Percentiles rank a stretch among this genome's conserved stretches.
These are phyloP conservation scores for Sycophila sp. DNA, from an alignment of 1,140 invertebrate species.

Conservation along the genomic window DNA sequence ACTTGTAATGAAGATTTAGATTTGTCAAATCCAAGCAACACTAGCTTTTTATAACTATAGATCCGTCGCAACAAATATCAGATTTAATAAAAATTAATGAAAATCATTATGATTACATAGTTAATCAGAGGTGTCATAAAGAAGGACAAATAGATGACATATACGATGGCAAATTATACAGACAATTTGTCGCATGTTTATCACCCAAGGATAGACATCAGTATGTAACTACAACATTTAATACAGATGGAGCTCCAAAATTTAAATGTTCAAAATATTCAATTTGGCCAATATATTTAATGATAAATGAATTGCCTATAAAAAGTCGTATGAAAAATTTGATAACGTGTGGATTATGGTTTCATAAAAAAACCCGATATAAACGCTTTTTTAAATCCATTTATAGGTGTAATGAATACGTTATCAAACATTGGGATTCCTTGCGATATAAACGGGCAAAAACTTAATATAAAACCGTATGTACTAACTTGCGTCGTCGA, in stretches of 20 bases:
- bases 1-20: neutral
- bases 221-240: constrained; percentile 14
- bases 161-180: constrained; percentile 15
- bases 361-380: constrained; percentile 17
- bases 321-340: constrained; percentile 8
- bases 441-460: neutral
- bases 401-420: constrained; percentile 8
- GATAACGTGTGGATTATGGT: constrained; percentile 20
- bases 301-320: constrained; percentile 21
- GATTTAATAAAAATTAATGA: neutral
- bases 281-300: constrained; percentile 22
- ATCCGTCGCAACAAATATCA: constrained; percentile 8
- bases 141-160: neutral
- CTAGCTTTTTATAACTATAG: constrained; percentile 4
- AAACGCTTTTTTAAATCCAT: neutral
- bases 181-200: neutral
- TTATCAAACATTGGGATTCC: neutral
- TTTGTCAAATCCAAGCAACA: neutral
- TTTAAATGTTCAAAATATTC: constrained; percentile 4
- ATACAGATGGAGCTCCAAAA: constrained; percentile 18
- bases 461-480: neutral
- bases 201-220: neutral
- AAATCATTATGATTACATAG: neutral
- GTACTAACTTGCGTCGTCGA: constrained; percentile 2
- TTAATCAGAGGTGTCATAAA: neutral